Evolutionary conservation across 2,113 vertebrate genomes (phyloP).

Genomic region (Clarias gariepinus): DNA sequence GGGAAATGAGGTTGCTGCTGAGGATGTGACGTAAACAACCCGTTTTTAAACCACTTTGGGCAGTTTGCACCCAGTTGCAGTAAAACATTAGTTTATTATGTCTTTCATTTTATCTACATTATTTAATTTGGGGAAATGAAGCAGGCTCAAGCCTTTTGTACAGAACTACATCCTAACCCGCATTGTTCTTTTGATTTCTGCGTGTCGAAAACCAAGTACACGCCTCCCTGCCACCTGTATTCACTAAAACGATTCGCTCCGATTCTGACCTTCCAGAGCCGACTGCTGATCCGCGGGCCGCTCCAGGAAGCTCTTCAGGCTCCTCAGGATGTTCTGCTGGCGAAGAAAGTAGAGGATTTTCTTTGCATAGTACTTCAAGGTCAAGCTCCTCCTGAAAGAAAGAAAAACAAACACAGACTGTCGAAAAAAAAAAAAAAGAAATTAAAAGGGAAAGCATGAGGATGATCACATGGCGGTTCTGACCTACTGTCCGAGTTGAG

Average conservation of each 20-base stretch:
- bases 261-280: constrained; percentile 81
- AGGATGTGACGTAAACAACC: too few species aligned
- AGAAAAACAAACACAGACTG: not conserved
- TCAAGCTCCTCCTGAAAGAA: constrained; percentile 85
- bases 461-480: constrained; percentile 44
- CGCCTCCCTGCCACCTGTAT: not conserved
- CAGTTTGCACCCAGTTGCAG: too few species aligned
- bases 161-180: too few species aligned
- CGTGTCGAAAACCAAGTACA: not conserved
- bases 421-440: not conserved
- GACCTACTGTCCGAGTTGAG: constrained; percentile 91
- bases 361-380: constrained; percentile 96
- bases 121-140: too few species aligned
- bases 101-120: too few species aligned
- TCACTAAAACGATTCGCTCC: not conserved
- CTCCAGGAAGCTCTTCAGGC: constrained; percentile 87
- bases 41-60: too few species aligned
- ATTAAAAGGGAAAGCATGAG: not conserved
- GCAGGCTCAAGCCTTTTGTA: too few species aligned
- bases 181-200: not conserved
- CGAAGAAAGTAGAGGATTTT: constrained; percentile 97
- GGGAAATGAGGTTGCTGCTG: too few species aligned
- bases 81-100: too few species aligned
- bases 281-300: constrained; percentile 81
- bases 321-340: constrained; percentile 90